Evolutionary conservation across 2,113 vertebrate species (phyloP), one percentile per base, ranked within the genome.

Genomic region (Tenrec ecaudatus): DNA sequence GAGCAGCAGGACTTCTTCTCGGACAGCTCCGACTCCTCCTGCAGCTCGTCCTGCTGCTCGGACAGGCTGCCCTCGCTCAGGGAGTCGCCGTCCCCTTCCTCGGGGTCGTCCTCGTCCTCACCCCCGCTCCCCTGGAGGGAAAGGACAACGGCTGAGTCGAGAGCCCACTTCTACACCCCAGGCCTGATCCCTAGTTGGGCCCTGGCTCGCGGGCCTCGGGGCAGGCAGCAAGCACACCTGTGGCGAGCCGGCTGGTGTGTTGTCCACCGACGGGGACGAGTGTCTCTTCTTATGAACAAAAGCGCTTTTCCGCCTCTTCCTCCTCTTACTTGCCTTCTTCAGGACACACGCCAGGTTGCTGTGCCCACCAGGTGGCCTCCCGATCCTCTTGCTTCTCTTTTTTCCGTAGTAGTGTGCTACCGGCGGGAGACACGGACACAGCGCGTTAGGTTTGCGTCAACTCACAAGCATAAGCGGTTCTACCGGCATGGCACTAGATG

Each of bases 221-320:
- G 68, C 12, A 58, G 83, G 36, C 71, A 36, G 5, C 20, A 17
- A 22, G 33, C 94, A 1, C 98, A 99, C 99, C 99, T 99, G 99
- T 93, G 99, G 99, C 92, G 99, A 99, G 23, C 99, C 99, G 20
- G 97, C 99, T 33, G 99, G 99, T 0, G 99, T 99, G 97, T 99
- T 99, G 97, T 99, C 99, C 76, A 99, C 98, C 0, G 99, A 99
- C 6, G 99, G 86, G 36, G 99, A 99, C 2, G 99, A 98, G 33
- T 99, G 99, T 95, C 99, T 99, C 97, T 99, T 99, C 97, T 99
- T 99, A 96, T 99, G 99, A 92, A 99, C 99, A 96, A 99, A 99
- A 93, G 99, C 99, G 96, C 99, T 99, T 98, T 99, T 99, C 96
- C 99, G 98, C 82, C 99, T 99, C 98, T 99, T 99, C 98, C 99